A percentile compares a stretch with the other conserved stretches of the same genome.
Conservation (phyloP, 2,113 vertebrate genomes). For the pig (Sus scrofa) region T2T-Sscrofa CM000824.6:192550001-192550500, state of each 20-base stretch:
- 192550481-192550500: not conserved
- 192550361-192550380: not conserved
- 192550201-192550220: not conserved
- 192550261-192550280: not conserved
- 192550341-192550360: constrained; percentile 7
- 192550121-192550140: not conserved
- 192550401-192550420: constrained; percentile 22
- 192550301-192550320: not conserved
- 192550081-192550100: not conserved
- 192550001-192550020: not conserved
- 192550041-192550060: not conserved
- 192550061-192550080: not conserved
- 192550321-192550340: constrained; percentile 65
- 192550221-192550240: not conserved
- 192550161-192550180: not conserved
- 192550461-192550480: not conserved
- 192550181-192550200: not conserved
- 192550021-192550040: not conserved
- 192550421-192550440: constrained; percentile 36
- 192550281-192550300: constrained; percentile 58
- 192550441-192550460: not conserved
- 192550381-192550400: not conserved
- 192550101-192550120: not conserved
- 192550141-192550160: not conserved
- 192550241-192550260: not conserved